Conservation (phyloP, 2,888 invertebrate genomes). For the Prosopocoilus inquinatus region DNA sequence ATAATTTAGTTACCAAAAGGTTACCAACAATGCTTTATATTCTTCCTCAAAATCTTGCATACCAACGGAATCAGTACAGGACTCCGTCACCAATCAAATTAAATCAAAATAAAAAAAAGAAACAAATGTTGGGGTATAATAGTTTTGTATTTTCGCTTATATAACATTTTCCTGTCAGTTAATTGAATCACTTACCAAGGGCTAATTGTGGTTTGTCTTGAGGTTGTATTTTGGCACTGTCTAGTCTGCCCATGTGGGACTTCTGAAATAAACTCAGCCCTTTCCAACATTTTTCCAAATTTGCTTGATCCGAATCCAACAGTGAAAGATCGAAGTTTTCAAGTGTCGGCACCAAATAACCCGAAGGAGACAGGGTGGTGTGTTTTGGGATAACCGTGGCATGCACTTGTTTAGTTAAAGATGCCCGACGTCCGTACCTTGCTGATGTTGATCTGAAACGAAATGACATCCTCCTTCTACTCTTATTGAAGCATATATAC, state of each 20-base stretch:
- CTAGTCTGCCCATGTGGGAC: constrained; percentile 41
- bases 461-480: not conserved
- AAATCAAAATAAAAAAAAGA: not conserved
- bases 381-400: constrained; percentile 31
- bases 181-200: constrained; percentile 22
- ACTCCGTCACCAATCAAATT: not conserved
- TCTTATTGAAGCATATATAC: no score
- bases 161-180: constrained; percentile 9
- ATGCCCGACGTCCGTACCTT: constrained; percentile 40
- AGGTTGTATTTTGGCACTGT: constrained; percentile 31
- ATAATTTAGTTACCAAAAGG: no score
- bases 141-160: not conserved
- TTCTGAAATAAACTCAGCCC: constrained; percentile 40
- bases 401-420: constrained; percentile 33
- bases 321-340: constrained; percentile 27
- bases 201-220: constrained; percentile 11
- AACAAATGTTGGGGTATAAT: not conserved
- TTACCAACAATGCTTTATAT: no score
- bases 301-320: constrained; percentile 16
- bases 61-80: not conserved
- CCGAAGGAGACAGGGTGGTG: constrained; percentile 28
- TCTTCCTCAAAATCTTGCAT: no score
- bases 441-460: constrained; percentile 28
- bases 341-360: constrained; percentile 37
- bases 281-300: constrained; percentile 39